These are phyloP conservation scores for Sinelater perroti DNA, from an alignment of 2,888 invertebrate species.

Conservation along the genomic window DNA sequence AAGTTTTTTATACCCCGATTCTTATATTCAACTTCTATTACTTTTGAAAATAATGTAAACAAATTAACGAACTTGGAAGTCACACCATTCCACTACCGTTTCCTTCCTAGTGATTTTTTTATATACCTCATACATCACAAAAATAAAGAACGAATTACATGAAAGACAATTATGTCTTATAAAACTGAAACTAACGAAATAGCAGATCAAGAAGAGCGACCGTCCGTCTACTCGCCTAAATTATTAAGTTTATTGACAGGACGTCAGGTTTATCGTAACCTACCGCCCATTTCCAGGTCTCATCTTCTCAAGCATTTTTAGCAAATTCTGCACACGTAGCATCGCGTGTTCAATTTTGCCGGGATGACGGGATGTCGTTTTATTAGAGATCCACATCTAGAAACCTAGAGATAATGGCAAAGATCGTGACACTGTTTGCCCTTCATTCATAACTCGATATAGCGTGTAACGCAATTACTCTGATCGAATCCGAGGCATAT, in stretches of 20 bases:
- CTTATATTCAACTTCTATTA: too few relatives aligned
- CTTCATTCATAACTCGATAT: conserved; percentile 36
- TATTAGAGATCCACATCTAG: conserved; percentile 48
- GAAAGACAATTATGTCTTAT: too few relatives aligned
- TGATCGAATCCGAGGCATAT: conserved; percentile 20
- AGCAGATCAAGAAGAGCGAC: conserved; percentile 29
- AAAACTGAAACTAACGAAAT: too few relatives aligned
- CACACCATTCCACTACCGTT: too few relatives aligned
- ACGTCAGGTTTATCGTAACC: conserved; percentile 38
- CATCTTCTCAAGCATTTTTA: conserved; percentile 38
- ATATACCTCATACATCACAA: too few relatives aligned
- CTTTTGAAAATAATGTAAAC: too few relatives aligned
- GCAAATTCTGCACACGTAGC: conserved; percentile 58
- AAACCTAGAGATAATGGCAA: conserved; percentile 45
- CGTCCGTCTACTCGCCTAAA: conserved; percentile 35
- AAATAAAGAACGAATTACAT: too few relatives aligned
- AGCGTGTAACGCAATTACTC: conserved; percentile 27
- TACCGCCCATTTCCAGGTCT: conserved; percentile 38
- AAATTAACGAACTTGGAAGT: too few relatives aligned
- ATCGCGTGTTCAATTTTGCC: conserved; percentile 50
- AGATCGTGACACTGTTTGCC: conserved; percentile 39
- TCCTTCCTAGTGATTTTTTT: too few relatives aligned
- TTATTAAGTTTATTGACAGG: conserved; percentile 38
- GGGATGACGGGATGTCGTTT: conserved; percentile 45
- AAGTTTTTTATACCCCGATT: too few relatives aligned